These are phyloP conservation scores for Lithophane ornitopus DNA, from an alignment of 2,888 invertebrate genomes.

Conservation along the genomic window DNA sequence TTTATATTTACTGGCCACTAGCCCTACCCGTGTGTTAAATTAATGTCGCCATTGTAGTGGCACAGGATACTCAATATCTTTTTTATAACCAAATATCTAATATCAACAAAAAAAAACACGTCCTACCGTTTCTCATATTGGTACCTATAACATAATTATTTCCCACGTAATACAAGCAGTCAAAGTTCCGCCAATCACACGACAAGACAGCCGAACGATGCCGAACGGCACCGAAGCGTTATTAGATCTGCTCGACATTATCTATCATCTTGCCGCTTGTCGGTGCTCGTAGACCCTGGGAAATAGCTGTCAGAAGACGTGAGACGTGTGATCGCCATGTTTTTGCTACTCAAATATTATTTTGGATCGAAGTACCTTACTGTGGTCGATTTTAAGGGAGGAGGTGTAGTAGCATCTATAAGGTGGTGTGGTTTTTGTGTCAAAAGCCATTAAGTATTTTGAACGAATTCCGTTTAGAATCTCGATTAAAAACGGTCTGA, in stretches of 20 bases:
- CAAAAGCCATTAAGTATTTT: not conserved
- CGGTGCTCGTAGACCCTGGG: constrained; percentile 56
- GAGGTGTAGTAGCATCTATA: not conserved
- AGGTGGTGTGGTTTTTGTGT: not conserved
- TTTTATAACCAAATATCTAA: constrained; percentile 21
- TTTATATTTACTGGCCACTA: too few species aligned
- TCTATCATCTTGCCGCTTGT: constrained; percentile 63
- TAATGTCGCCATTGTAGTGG: too few species aligned
- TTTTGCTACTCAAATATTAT: constrained; percentile 31
- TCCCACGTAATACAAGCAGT: constrained; percentile 66
- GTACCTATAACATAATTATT: constrained; percentile 28
- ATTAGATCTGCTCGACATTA: constrained; percentile 57
- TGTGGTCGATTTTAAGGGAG: not conserved
- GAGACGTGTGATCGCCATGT: constrained; percentile 20
- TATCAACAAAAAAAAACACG: constrained; percentile 36
- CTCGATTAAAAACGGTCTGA: not conserved
- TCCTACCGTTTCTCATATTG: constrained; percentile 12
- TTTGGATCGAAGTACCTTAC: not conserved
- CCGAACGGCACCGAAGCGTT: constrained; percentile 50
- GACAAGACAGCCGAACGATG: constrained; percentile 49
- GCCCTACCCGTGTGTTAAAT: too few species aligned
- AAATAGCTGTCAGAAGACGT: constrained; percentile 35
- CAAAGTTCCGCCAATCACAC: constrained; percentile 57
- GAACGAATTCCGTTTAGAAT: not conserved
- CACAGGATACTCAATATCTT: constrained; percentile 1